These are phyloP conservation scores for Eumacrocentrus americanus DNA, from an alignment of 2,888 invertebrate genomes.

Conservation along the genomic window DNA sequence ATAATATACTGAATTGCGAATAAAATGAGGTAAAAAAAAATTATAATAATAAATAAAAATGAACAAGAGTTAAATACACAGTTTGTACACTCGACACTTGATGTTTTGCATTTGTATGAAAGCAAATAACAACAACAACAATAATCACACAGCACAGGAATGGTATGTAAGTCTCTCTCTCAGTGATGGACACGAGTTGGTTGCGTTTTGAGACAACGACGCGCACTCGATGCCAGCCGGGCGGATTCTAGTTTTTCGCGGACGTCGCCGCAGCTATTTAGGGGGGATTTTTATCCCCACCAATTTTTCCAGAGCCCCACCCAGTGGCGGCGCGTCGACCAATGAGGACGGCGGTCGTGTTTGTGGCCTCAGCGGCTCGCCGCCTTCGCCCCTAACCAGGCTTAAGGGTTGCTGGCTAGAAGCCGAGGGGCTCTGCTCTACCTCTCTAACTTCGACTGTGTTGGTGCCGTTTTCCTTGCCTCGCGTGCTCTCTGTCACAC, in stretches of 20 bases:
- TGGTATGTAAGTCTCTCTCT: neutral
- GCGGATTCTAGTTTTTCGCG: conserved; percentile 61
- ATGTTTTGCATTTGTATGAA: too few relatives aligned
- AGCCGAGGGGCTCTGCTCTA: conserved; percentile 27
- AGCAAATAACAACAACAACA: too few relatives aligned
- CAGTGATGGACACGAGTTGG: too few relatives aligned
- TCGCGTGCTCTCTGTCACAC: neutral
- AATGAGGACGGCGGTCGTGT: conserved; percentile 61
- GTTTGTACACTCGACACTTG: too few relatives aligned
- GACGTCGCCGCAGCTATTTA: conserved; percentile 58
- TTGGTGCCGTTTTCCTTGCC: conserved; percentile 62
- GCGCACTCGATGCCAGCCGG: conserved; percentile 58
- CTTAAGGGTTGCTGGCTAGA: conserved; percentile 40
- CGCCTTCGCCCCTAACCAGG: conserved; percentile 56
- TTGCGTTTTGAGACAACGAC: conserved; percentile 37
- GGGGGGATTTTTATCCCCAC: conserved; percentile 60
- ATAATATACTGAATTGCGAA: too few relatives aligned
- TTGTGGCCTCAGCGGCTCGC: conserved; percentile 61
- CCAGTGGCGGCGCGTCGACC: conserved; percentile 57
- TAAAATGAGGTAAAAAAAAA: too few relatives aligned
- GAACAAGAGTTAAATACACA: too few relatives aligned
- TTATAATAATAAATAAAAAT: too few relatives aligned
- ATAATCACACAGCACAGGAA: neutral
- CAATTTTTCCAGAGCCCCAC: conserved; percentile 59
- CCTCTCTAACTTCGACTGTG: conserved; percentile 37